phyloP scores from a whole-genome alignment of 2,113 vertebrate species.

The Megaleporinus macrocephalus region DNA sequence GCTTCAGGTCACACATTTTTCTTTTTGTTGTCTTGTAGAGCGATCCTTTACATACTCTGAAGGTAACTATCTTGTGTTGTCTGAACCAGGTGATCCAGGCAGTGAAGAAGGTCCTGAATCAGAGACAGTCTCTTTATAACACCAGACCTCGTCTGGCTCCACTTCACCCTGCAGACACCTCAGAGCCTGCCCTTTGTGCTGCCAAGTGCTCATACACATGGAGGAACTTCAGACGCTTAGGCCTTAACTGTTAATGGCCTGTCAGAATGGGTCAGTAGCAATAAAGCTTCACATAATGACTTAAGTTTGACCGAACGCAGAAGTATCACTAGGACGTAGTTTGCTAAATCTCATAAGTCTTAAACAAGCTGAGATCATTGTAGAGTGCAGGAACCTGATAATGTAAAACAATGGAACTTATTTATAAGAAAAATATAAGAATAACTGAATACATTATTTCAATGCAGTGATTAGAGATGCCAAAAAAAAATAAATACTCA shows the following conservation, averaged over 20 bases:
- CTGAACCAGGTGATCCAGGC: slow-evolving; percentile 48
- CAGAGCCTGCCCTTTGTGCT: not conserved
- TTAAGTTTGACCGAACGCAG: not conserved
- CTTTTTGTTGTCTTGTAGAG: not conserved
- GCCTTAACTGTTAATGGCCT: slow-evolving; percentile 8
- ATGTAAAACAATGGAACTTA: too few relatives aligned
- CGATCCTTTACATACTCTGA: not conserved
- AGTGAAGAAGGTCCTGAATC: slow-evolving; percentile 20
- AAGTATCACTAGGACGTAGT: not conserved
- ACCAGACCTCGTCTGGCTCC: slow-evolving; percentile 36
- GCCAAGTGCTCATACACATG: slow-evolving; percentile 7
- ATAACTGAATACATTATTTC: not conserved
- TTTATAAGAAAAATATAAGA: too few relatives aligned
- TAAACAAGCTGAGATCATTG: not conserved
- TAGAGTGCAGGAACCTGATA: not conserved
- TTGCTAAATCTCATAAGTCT: not conserved
- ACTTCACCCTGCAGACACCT: not conserved
- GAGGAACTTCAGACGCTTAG: slow-evolving; percentile 39
- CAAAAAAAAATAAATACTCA: too few relatives aligned
- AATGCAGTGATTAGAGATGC: not conserved
- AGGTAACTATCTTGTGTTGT: slow-evolving; percentile 25
- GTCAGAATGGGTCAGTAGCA: not conserved
- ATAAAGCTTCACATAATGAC: not conserved
- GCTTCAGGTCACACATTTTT: too few relatives aligned
- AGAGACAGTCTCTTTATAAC: slow-evolving; percentile 15